These are phyloP conservation scores for Tympanoctomys barrerae DNA, from an alignment of 2,797 vertebrate genomes.

Conservation along the genomic window DNA sequence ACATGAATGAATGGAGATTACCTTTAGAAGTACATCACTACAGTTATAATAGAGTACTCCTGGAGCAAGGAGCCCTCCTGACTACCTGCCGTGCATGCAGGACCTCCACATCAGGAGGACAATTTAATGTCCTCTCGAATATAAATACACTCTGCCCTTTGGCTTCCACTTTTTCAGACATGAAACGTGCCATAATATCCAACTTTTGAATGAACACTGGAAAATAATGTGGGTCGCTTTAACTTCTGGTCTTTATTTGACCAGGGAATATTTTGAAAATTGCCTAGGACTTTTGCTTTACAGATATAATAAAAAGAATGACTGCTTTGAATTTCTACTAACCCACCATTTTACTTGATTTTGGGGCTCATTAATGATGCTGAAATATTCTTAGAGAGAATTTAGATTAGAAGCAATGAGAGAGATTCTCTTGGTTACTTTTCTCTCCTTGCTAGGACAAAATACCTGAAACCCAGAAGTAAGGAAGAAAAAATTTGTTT, in stretches of 20 bases:
- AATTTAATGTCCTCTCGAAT: not conserved
- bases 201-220: not conserved
- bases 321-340: not conserved
- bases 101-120: not conserved
- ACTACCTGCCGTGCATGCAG: not conserved
- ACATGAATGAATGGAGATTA: not conserved
- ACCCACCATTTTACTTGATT: constrained; percentile 7
- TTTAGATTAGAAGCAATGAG: not conserved
- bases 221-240: not conserved
- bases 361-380: not conserved
- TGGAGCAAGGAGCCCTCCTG: not conserved
- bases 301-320: not conserved
- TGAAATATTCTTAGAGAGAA: not conserved
- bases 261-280: not conserved
- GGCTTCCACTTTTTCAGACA: not conserved
- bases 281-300: not conserved
- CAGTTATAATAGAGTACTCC: not conserved
- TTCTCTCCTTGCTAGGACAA: no score
- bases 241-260: not conserved
- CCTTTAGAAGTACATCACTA: not conserved
- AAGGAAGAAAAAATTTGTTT: no score
- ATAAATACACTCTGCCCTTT: not conserved
- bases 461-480: no score
- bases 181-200: not conserved
- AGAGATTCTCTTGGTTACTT: not conserved